A percentile compares a stretch with the other conserved stretches of the same genome.
Evolutionary conservation across 92 coral and sea anemone genomes (phyloP).

Genomic region (Zoanthus sociatus): DNA sequence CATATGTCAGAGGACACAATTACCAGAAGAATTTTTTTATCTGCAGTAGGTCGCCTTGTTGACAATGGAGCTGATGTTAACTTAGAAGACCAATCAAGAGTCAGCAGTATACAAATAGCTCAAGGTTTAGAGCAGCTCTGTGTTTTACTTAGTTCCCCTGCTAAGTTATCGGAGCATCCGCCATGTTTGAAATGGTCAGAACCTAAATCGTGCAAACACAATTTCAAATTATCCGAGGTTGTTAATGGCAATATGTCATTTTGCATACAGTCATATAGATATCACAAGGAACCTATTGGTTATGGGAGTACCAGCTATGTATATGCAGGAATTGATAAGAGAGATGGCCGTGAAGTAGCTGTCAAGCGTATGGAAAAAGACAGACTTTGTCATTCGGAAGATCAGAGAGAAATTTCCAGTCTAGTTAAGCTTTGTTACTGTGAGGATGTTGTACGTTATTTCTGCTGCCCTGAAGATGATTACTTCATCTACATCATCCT

Average conservation of each 20-base stretch:
- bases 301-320: constrained; percentile 51
- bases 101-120: not conserved
- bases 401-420: constrained; percentile 52
- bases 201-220: constrained; percentile 38
- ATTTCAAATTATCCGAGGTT: constrained; percentile 32
- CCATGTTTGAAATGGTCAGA: constrained; percentile 18
- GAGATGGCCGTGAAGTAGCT: constrained; percentile 61
- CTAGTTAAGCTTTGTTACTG: constrained; percentile 53
- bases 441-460: constrained; percentile 57
- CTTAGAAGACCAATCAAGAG: not conserved
- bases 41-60: constrained; percentile 6
- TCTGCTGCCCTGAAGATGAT: constrained; percentile 1
- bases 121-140: not conserved
- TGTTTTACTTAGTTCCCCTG: constrained; percentile 3
- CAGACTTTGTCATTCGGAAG: constrained; percentile 45
- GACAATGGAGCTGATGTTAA: constrained; percentile 19
- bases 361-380: constrained; percentile 58
- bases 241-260: constrained; percentile 35
- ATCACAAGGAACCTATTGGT: constrained; percentile 41
- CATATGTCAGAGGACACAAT: not conserved
- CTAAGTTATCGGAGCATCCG: not conserved
- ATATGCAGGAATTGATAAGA: constrained; percentile 57
- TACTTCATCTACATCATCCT: constrained; percentile 45
- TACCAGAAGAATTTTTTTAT: not conserved
- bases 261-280: constrained; percentile 10